phyloP scores from a whole-genome alignment of 2,113 vertebrate genomes.

The Saimiri boliviensis region DNA sequence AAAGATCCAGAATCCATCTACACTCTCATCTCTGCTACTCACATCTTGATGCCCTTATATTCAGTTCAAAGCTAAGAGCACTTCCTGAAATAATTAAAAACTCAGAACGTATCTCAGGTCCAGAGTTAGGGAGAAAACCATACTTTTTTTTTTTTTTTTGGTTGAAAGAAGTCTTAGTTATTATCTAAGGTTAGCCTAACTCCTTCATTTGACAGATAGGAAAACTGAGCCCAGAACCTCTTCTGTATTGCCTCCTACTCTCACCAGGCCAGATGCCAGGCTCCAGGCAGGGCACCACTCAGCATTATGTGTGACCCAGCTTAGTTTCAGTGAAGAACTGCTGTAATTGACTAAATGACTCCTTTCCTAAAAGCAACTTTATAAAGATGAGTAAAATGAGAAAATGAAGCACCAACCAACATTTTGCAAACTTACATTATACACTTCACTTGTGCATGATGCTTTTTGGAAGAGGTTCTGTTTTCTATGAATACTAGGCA shows the following conservation, averaged over 20 bases:
- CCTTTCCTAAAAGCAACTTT: slow-evolving; percentile 23
- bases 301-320: neutral
- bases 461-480: slow-evolving; percentile 3
- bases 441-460: neutral
- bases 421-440: neutral
- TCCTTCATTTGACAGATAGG: neutral
- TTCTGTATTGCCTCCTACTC: neutral
- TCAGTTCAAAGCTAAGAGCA: neutral
- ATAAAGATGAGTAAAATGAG: neutral
- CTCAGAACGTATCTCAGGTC: neutral
- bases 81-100: neutral
- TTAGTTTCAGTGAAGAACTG: neutral
- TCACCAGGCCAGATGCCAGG: neutral
- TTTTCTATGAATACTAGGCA: neutral
- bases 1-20: neutral
- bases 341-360: neutral
- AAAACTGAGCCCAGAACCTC: neutral
- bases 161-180: neutral
- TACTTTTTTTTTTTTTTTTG: neutral
- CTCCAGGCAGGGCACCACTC: neutral
- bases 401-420: neutral
- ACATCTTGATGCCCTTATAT: neutral
- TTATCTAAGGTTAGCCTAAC: neutral
- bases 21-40: neutral
- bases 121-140: neutral